Conservation (phyloP, 2,797 vertebrate genomes). For the Pogonophryne albipinna region DNA sequence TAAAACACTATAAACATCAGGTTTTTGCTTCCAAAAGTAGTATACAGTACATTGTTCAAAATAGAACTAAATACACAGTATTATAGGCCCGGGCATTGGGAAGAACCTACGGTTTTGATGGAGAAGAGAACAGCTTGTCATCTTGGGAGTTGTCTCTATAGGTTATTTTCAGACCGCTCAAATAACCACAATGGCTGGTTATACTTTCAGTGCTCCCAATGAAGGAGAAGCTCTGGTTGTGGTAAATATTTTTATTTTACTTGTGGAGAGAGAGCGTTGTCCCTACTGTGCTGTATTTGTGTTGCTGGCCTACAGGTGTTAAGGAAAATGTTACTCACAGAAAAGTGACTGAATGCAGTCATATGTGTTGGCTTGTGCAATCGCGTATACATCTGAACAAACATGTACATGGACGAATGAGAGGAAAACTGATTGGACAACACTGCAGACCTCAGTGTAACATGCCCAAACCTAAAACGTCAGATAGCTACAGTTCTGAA, state of each 20-base stretch:
- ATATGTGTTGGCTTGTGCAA: background rate
- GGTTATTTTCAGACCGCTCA: slow-evolving; percentile 69
- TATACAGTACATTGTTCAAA: background rate
- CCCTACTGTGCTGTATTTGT: slow-evolving; percentile 34
- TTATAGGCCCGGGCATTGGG: background rate
- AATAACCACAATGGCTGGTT: slow-evolving; percentile 74
- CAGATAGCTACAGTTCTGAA: slow-evolving; percentile 3
- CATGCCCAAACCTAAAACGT: background rate
- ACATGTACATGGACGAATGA: background rate
- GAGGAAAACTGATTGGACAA: slow-evolving; percentile 21
- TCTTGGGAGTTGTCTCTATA: slow-evolving; percentile 63
- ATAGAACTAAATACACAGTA: slow-evolving; percentile 18
- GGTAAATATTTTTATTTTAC: slow-evolving; percentile 67
- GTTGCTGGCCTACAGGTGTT: slow-evolving; percentile 57
- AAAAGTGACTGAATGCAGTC: slow-evolving; percentile 23
- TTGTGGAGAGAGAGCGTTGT: slow-evolving; percentile 27
- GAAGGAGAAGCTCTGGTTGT: slow-evolving; percentile 55
- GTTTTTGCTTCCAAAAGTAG: slow-evolving; percentile 2
- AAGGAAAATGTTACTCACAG: slow-evolving; percentile 56
- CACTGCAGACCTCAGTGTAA: slow-evolving; percentile 10
- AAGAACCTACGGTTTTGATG: slow-evolving; percentile 29
- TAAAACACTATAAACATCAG: slow-evolving; percentile 2
- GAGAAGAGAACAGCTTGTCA: slow-evolving; percentile 55
- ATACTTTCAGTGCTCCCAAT: slow-evolving; percentile 59
- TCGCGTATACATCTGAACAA: background rate